Conservation (phyloP, 2,888 invertebrate species). For the Amiota minor region DNA sequence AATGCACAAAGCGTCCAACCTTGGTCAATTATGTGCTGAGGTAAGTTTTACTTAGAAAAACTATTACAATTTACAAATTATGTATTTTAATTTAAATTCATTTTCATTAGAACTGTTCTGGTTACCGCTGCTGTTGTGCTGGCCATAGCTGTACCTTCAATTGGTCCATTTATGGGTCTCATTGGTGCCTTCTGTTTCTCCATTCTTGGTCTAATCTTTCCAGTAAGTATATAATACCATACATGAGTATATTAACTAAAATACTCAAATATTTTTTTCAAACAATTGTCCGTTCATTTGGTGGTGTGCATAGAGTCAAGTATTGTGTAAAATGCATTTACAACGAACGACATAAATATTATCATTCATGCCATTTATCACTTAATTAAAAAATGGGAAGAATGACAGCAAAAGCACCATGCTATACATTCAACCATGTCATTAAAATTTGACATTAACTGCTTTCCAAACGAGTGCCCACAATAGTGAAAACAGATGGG, state of each 20-base stretch:
- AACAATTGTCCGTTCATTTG: too few species aligned
- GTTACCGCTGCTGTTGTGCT: slow-evolving; percentile 81
- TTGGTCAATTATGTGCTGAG: slow-evolving; percentile 85
- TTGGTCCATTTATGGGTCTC: slow-evolving; percentile 91
- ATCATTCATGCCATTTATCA: too few species aligned
- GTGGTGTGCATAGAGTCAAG: too few species aligned
- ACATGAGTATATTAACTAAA: slow-evolving; percentile 49
- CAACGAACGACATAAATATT: too few species aligned
- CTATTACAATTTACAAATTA: slow-evolving; percentile 8
- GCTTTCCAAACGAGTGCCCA: too few species aligned
- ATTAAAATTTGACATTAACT: too few species aligned
- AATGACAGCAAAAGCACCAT: too few species aligned
- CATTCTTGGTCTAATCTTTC: slow-evolving; percentile 90
- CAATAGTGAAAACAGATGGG: too few species aligned
- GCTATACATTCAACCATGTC: too few species aligned
- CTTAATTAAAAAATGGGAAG: too few species aligned
- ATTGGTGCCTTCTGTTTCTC: slow-evolving; percentile 96
- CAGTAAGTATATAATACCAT: slow-evolving; percentile 74
- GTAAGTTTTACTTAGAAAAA: slow-evolving; percentile 47
- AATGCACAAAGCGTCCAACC: slow-evolving; percentile 79
- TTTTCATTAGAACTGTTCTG: slow-evolving; percentile 75
- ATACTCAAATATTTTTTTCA: background rate
- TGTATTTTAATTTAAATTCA: background rate
- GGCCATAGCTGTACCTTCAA: slow-evolving; percentile 90
- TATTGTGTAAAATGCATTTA: too few species aligned